Percentiles rank a stretch among this genome's conserved stretches.
phyloP scores from a whole-genome alignment of 1,140 invertebrate genomes.

The Pseudomyrmex gracilis region DNA sequence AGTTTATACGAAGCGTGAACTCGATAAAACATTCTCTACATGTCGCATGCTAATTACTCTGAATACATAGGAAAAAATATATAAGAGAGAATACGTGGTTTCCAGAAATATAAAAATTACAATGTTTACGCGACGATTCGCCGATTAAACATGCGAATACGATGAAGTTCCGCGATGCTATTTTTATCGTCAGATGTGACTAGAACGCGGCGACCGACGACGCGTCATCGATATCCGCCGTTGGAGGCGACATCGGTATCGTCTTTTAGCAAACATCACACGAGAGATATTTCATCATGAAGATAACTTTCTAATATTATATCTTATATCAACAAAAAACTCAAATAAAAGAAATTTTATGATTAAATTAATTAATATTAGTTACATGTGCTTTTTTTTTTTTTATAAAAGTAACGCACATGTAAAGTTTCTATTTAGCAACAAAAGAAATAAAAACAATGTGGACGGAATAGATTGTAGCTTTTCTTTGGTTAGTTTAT shows the following conservation, averaged over 20 bases:
- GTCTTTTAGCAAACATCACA: background rate
- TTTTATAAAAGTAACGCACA: too few species aligned
- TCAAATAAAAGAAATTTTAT: background rate
- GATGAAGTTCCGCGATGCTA: conserved; percentile 40
- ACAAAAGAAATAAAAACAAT: too few species aligned
- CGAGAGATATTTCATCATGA: background rate
- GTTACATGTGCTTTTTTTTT: too few species aligned
- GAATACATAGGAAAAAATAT: too few species aligned
- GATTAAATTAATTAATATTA: conserved; percentile 2
- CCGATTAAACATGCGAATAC: conserved; percentile 18
- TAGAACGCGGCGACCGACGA: conserved; percentile 47
- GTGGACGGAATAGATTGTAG: too few species aligned
- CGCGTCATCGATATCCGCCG: conserved; percentile 32
- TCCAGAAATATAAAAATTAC: too few species aligned
- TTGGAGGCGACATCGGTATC: background rate
- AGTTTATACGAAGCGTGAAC: too few species aligned
- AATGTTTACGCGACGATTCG: background rate
- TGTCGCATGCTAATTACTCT: too few species aligned
- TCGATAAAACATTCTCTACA: too few species aligned
- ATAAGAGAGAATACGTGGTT: too few species aligned
- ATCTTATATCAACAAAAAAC: background rate
- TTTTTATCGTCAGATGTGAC: conserved; percentile 27
- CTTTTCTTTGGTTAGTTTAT: too few species aligned
- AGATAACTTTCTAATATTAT: background rate
- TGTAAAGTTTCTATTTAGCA: too few species aligned